A percentile compares a stretch with the other conserved stretches of the same genome.
These are phyloP conservation scores for Kryptolebias ocellatus DNA, from an alignment of 2,797 vertebrate genomes.

Conservation along the genomic window DNA sequence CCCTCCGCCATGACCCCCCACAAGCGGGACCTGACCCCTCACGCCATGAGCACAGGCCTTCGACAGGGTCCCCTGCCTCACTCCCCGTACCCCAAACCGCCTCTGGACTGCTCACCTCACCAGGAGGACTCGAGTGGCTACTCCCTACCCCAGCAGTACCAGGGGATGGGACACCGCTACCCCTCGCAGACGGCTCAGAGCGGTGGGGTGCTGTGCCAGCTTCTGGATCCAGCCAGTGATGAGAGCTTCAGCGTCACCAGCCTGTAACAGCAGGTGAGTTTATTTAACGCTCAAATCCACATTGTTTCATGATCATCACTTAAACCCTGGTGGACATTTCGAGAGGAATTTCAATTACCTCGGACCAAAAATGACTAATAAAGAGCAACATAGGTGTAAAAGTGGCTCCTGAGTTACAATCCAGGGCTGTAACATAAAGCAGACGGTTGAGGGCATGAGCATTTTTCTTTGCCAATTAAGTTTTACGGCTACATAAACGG, in stretches of 20 bases:
- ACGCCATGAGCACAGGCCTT: conserved; percentile 73
- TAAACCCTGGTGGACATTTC: not conserved
- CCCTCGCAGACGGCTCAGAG: conserved; percentile 87
- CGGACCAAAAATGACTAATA: not conserved
- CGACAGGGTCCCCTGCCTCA: conserved; percentile 85
- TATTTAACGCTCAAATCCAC: not conserved
- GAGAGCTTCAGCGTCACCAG: conserved; percentile 99
- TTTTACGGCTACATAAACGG: not conserved
- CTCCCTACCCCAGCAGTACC: conserved; percentile 92
- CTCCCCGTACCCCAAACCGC: conserved; percentile 80
- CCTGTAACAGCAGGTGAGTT: conserved; percentile 89
- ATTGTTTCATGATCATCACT: not conserved
- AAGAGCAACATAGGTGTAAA: not conserved
- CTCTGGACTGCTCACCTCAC: conserved; percentile 92
- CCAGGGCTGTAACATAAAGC: conserved; percentile 5
- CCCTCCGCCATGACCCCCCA: conserved; percentile 67
- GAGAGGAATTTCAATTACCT: not conserved
- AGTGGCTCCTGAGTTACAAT: conserved; percentile 4
- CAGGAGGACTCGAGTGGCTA: conserved; percentile 91
- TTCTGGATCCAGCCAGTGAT: conserved; percentile 93
- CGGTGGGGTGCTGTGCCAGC: conserved; percentile 92
- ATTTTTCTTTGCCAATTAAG: not conserved
- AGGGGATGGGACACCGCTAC: conserved; percentile 85
- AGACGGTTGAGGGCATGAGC: not conserved
- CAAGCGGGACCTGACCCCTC: conserved; percentile 87